Conservation (phyloP, 2,888 invertebrate species). For the Drosophila pseudotakahashii region DNA sequence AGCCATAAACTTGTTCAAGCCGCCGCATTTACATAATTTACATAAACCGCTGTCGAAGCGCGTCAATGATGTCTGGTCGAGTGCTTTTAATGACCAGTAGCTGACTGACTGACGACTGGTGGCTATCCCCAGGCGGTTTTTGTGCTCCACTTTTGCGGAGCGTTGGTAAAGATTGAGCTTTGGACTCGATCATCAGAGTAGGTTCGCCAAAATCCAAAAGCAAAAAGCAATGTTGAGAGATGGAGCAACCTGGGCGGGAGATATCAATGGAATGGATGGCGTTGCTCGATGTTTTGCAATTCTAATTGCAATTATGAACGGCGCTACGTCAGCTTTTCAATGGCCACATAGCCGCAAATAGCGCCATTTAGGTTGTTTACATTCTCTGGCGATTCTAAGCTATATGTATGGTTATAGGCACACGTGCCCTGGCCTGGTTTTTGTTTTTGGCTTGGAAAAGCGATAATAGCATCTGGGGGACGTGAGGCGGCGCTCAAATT, state of each 20-base stretch:
- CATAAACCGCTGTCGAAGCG: slow-evolving; percentile 11
- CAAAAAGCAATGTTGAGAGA: slow-evolving; percentile 20
- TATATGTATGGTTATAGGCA: slow-evolving; percentile 2
- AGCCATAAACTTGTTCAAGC: slow-evolving; percentile 10
- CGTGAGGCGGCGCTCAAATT: slow-evolving; percentile 54
- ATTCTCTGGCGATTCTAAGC: slow-evolving; percentile 14
- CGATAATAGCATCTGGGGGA: slow-evolving; percentile 28
- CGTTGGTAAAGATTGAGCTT: slow-evolving; percentile 54
- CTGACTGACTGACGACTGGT: slow-evolving; percentile 6
- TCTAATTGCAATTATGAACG: slow-evolving; percentile 26
- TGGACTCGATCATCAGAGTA: slow-evolving; percentile 68
- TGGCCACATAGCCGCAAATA: slow-evolving; percentile 7
- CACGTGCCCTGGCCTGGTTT: slow-evolving; percentile 53
- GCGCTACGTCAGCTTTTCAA: slow-evolving; percentile 3
- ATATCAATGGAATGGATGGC: not conserved
- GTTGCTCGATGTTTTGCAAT: slow-evolving; percentile 17
- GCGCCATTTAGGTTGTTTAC: slow-evolving; percentile 1
- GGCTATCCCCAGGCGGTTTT: slow-evolving; percentile 18
- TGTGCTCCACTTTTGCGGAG: slow-evolving; percentile 47
- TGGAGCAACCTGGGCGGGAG: slow-evolving; percentile 29
- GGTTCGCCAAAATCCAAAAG: slow-evolving; percentile 13
- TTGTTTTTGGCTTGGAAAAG: slow-evolving; percentile 23
- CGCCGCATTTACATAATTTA: slow-evolving; percentile 27
- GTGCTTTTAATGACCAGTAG: slow-evolving; percentile 14
- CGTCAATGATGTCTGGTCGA: slow-evolving; percentile 8